A percentile compares a stretch with the other conserved stretches of the same genome.
Evolutionary conservation across 2,113 vertebrate species (phyloP).

Genomic region (Archocentrus centrarchus): DNA sequence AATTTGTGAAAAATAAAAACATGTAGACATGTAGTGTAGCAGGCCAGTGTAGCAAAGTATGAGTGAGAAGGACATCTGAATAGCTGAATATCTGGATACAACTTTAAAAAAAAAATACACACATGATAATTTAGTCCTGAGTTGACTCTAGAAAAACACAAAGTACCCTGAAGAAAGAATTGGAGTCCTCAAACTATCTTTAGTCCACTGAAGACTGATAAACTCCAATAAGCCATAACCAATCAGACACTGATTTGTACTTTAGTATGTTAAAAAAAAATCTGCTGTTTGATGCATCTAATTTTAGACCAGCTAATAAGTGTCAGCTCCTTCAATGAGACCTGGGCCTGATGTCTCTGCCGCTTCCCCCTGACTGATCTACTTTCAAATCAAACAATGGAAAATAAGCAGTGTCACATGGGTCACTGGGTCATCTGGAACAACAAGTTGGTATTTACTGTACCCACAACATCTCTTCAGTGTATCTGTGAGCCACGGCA

Average conservation of each 20-base stretch:
- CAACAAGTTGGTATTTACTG: constrained; percentile 59
- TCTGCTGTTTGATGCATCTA: not conserved
- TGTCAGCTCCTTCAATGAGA: not conserved
- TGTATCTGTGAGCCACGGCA: constrained; percentile 6
- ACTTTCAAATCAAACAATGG: constrained; percentile 38
- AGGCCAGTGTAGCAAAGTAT: no score
- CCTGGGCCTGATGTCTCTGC: not conserved
- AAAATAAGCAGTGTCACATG: not conserved
- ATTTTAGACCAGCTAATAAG: not conserved
- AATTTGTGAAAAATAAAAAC: no score
- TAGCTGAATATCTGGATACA: no score
- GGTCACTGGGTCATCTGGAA: constrained; percentile 52
- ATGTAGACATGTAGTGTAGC: no score
- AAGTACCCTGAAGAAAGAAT: no score
- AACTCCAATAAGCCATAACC: not conserved
- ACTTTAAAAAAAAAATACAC: no score
- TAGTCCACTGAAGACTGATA: no score
- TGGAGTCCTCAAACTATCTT: no score
- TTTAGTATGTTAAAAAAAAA: not conserved
- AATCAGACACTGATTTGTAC: no score
- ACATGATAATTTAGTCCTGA: no score
- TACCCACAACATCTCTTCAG: constrained; percentile 12
- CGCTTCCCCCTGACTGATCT: constrained; percentile 7
- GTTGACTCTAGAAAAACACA: no score
- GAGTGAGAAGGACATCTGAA: no score